Percentiles rank a stretch among this genome's conserved stretches.
Conservation (phyloP, 2,888 invertebrate species). For the Pristionchus arcanus region DNA sequence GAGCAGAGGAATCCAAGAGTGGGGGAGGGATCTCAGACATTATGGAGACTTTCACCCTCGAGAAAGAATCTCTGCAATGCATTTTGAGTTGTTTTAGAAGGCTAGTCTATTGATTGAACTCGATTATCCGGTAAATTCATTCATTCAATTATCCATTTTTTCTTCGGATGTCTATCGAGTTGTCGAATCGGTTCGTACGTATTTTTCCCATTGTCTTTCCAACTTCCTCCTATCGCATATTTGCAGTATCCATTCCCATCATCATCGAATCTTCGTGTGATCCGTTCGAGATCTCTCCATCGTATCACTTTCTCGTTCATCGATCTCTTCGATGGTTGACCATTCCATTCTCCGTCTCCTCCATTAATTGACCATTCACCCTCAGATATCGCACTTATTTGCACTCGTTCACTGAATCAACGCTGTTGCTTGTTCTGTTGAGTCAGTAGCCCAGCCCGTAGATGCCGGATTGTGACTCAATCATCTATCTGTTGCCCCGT, state of each 20-base stretch:
- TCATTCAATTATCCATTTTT: no score
- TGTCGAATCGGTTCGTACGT: no score
- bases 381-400: background rate
- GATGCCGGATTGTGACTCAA: background rate
- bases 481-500: background rate
- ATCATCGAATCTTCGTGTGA: no score
- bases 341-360: background rate
- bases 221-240: no score
- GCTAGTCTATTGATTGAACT: no score
- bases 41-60: background rate
- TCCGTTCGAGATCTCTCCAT: no score
- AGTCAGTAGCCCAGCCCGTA: background rate
- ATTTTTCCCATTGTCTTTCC: no score
- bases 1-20: background rate
- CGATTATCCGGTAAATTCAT: no score
- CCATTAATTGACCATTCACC: constrained; percentile 11
- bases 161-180: no score
- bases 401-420: background rate
- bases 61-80: background rate
- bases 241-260: no score
- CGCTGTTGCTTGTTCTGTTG: constrained; percentile 31
- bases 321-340: background rate
- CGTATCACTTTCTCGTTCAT: background rate
- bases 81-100: no score
- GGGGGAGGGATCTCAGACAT: background rate